Base-by-base conservation (phyloP, 2,888 invertebrate species). In the Kryphioiulus occultus region DNA sequence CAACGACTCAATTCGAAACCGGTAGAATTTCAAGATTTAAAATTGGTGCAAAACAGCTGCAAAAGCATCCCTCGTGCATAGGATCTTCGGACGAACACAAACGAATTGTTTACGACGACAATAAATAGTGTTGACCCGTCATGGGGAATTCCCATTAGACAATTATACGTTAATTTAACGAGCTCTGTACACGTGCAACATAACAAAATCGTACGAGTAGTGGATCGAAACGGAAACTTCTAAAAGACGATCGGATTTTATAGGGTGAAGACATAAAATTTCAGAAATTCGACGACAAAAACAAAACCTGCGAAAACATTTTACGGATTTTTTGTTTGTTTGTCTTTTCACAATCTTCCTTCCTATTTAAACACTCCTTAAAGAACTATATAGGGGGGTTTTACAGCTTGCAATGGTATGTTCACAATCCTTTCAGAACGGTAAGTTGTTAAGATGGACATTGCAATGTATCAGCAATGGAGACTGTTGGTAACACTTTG, bases 61-160 rank as follows among this genome's bases (percentile, higher is more conserved):
- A 68, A 5, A 68, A 68, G 68, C 26, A 68, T 68, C 22, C 26
- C 22, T 7, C 10, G 68, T 26, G 68, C 26, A 26, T 68, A 26
- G 68, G 68, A 68, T 68, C n/a, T 68, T 68, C 68, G 68, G 68
- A 68, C 68, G 68, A 68, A 68, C 68, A 68, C 68, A 68, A 68
- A 68, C 68, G 68, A 68, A 68, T n/a, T 68, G 68, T 68, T 68
- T 68, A 68, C 68, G 68, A 68, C 68, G 22, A 68, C 68, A 68
- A 68, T 68, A 68, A 68, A 68, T 68, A 68, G 68, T 68, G 68
- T 68, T 68, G 68, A 68, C 68, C 68, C 68, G 68, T 68, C 68
- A 68, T 26, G 26, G 68, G 68, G 68, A 68, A 68, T 68, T 68
- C 68, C 68, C 68, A 68, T 68, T 68, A 68, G 68, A 68, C 68